Evolutionary conservation across 2,797 vertebrate genomes (phyloP).

Genomic region (Lutjanus campechanus): DNA sequence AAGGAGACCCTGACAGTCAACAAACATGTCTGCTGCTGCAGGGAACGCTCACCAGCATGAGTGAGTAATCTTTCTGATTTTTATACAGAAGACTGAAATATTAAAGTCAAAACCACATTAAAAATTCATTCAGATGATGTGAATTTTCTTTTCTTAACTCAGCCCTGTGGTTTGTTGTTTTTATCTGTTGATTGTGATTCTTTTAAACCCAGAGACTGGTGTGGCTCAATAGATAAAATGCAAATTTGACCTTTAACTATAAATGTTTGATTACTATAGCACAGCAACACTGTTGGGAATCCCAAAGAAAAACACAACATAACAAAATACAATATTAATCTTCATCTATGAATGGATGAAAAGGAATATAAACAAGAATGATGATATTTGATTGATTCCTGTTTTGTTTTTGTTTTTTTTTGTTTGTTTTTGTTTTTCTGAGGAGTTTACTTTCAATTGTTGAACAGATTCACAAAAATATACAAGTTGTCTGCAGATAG

Average conservation of each 20-base stretch:
- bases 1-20: slow-evolving; percentile 58
- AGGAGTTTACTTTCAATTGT: too few relatives aligned
- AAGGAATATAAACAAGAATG: too few relatives aligned
- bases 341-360: too few relatives aligned
- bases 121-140: neutral
- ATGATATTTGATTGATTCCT: too few relatives aligned
- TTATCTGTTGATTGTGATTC: neutral
- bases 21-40: slow-evolving; percentile 44
- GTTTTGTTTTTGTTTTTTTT: too few relatives aligned
- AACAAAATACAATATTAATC: neutral
- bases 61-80: slow-evolving; percentile 52
- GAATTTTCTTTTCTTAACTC: neutral
- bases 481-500: too few relatives aligned
- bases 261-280: neutral
- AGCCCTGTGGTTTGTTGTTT: neutral
- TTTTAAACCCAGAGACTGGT: neutral
- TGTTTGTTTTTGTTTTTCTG: too few relatives aligned
- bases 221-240: neutral
- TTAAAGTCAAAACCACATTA: neutral
- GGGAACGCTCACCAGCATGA: slow-evolving; percentile 23
- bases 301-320: neutral
- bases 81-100: neutral
- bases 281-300: neutral
- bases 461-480: too few relatives aligned
- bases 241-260: neutral